Percentiles rank a stretch among this genome's conserved stretches.
These are phyloP conservation scores for Trichonephila inaurata DNA, from an alignment of 1,140 invertebrate genomes.

Conservation along the genomic window DNA sequence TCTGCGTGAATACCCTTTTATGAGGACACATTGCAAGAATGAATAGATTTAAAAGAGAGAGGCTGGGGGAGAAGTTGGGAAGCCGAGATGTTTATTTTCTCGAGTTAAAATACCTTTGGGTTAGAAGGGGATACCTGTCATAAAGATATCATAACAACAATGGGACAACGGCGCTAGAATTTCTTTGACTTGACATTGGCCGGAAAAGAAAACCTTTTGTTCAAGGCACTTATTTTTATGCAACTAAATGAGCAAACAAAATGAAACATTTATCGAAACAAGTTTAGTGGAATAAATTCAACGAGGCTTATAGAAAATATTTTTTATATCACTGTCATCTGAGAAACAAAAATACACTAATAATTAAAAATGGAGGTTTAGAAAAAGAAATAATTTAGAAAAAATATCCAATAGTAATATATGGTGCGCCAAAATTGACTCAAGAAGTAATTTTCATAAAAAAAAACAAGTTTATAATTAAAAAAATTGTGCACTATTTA, in stretches of 20 bases:
- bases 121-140: constrained; percentile 9
- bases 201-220: constrained; percentile 19
- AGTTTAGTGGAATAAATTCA: background rate
- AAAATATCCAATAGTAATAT: no score
- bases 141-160: constrained; percentile 59
- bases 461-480: no score
- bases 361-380: no score
- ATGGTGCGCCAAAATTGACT: no score
- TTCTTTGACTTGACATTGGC: background rate
- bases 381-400: no score
- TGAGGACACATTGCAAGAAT: constrained; percentile 57
- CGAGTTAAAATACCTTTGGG: background rate
- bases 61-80: background rate
- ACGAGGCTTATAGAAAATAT: no score
- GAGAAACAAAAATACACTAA: no score
- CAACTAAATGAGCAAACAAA: background rate
- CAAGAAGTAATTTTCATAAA: no score
- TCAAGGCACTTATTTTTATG: background rate
- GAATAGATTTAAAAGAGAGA: constrained; percentile 20
- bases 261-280: background rate
- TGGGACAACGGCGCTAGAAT: background rate
- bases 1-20: constrained; percentile 48
- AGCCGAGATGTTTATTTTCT: constrained; percentile 6
- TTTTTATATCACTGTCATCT: no score
- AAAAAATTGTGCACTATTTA: no score